Evolutionary conservation across 37 sponge, comb jelly and placozoan genomes (phyloP).

Genomic region (Oscarella lobularis): DNA sequence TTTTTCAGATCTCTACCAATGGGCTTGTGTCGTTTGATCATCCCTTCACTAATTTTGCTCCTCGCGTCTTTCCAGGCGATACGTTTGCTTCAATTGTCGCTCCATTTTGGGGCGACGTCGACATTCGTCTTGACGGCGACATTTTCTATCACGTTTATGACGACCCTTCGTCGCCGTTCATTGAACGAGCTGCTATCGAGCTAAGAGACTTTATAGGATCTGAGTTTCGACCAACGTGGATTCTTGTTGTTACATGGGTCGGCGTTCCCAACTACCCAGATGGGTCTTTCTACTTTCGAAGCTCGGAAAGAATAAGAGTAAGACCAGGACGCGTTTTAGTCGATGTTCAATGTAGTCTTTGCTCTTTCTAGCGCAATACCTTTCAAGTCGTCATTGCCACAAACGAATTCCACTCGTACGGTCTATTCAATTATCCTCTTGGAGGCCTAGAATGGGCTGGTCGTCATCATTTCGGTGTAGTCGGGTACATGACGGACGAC

Average conservation of each 20-base stretch:
- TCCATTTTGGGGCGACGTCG: constrained; percentile 36
- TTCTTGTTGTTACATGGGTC: constrained; percentile 12
- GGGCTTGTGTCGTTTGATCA: constrained; percentile 29
- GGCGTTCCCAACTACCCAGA: neutral
- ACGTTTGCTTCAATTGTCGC: constrained; percentile 20
- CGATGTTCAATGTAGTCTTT: neutral
- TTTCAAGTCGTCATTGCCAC: constrained; percentile 58
- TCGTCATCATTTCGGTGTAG: constrained; percentile 6
- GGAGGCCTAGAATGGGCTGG: constrained; percentile 41
- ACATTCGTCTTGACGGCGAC: constrained; percentile 20
- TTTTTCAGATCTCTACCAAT: constrained; percentile 26
- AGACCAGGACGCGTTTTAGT: neutral
- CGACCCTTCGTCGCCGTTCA: neutral
- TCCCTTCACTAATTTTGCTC: constrained; percentile 15
- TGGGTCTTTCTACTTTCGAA: neutral
- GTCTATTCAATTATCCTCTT: constrained; percentile 59
- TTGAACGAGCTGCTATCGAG: neutral
- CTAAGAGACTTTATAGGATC: neutral
- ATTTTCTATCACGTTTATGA: constrained; percentile 25
- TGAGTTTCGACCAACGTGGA: constrained; percentile 2
- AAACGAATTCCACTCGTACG: constrained; percentile 29
- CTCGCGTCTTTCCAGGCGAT: constrained; percentile 25
- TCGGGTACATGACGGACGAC: constrained; percentile 28
- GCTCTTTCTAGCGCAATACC: constrained; percentile 20
- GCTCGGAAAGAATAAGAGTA: neutral